Evolutionary conservation across 2,888 invertebrate species (phyloP), one percentile per base, ranked within the genome.

Genomic region (Lasioglossum zephyrum): DNA sequence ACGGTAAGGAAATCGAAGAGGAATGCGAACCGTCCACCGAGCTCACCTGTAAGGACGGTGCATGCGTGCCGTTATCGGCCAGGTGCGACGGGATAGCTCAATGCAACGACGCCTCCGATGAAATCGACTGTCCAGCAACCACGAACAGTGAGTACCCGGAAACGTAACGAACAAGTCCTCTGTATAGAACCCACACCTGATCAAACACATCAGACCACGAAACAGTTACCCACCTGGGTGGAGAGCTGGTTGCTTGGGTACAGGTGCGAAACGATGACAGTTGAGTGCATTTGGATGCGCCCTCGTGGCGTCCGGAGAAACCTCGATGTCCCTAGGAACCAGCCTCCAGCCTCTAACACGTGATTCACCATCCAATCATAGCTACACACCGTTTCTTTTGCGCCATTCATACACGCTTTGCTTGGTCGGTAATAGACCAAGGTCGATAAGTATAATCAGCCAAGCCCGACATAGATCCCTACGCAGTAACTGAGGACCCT

Each of bases 11-110:
- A 0, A 31, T n/a, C 0, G 76, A 79, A 31, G 78, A 76, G n/a
- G 90, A 92, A 81, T 94, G 94, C 84, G 92, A 94, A 73, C 88
- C 84, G 39, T 83, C 91, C 49, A 91, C 91, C 8, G 94, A 95
- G 87, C 91, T 95, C 82, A 94, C 93, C 1, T 97, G 97, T 91
- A 96, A 96, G 86, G 95, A 95, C 79, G 96, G 96, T 3, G 81
- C 87, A 77, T 98, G 98, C 93, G 96, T 97, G 44, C 95, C 96
- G 5, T 90, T 92, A 11, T 92, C 91, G 5, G 95, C 95, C 13
- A 95, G 96, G 16, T 98, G 98, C 93, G 96, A 97, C 92, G 95
- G 96, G 4, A 36, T 88, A 0, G 36, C 39, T 0, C 97, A 97
- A 91, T 97, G 97, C 92, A 80, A 93, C 0, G 96, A 96, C 90